Conservation (phyloP, 2,888 invertebrate genomes). For the Melieria omissa region DNA sequence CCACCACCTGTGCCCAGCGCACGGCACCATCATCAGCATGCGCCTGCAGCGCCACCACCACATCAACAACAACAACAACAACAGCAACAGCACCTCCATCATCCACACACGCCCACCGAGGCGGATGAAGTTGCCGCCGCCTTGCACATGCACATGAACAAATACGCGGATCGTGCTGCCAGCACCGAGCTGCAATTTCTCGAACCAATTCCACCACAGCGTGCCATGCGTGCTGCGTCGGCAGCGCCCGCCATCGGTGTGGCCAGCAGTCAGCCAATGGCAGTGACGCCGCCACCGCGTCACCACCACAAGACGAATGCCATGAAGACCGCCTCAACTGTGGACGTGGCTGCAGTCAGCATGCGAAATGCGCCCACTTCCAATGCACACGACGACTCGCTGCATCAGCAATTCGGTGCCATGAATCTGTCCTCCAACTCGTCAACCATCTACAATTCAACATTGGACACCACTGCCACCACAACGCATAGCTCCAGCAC, state of each 20-base stretch:
- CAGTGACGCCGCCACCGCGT: conserved; percentile 53
- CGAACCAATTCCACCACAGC: conserved; percentile 56
- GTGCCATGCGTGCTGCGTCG: conserved; percentile 55
- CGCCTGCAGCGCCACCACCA: conserved; percentile 42
- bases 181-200: conserved; percentile 57
- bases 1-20: conserved; percentile 52
- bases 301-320: conserved; percentile 57
- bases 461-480: conserved; percentile 50
- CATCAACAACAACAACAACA: conserved; percentile 44
- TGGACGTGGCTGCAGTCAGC: conserved; percentile 48
- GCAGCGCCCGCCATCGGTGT: conserved; percentile 57
- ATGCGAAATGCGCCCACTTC: conserved; percentile 36
- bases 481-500: conserved; percentile 48
- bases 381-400: conserved; percentile 46
- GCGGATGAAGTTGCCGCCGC: conserved; percentile 30
- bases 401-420: conserved; percentile 60
- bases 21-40: conserved; percentile 43
- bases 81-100: background rate
- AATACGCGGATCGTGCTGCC: conserved; percentile 55
- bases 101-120: conserved; percentile 28
- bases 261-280: conserved; percentile 37
- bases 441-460: conserved; percentile 65
- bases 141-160: conserved; percentile 52
- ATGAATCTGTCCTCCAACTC: conserved; percentile 58
- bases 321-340: conserved; percentile 46